Base-by-base conservation (phyloP, 2,113 vertebrate genomes). In the Corythaixoides concolor region DNA sequence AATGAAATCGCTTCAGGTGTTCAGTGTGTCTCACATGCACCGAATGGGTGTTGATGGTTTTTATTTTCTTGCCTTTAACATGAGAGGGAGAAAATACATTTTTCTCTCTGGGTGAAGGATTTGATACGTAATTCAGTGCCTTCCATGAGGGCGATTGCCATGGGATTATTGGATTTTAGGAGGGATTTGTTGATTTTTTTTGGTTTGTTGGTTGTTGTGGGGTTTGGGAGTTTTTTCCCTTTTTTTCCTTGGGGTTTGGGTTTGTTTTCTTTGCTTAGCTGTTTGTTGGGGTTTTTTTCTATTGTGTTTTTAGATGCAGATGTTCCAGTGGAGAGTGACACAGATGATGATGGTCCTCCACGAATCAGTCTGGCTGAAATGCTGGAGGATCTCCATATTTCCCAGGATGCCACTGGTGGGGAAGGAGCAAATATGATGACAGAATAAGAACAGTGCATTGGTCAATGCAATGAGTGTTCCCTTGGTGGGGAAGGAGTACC, bases 341-440 rank as follows among this genome's bases (percentile, higher is more conserved):
- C 98, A 0, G 99, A 99, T 74, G 99, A 99, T 45, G 99, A 99
- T 24, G 99, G 98, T 30, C 98, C 99, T 11, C 99, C 99, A 15
- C 87, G 98, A 41, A 98, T 99, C 96, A 99, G 99, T 62, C 97
- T 99, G 97, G 96, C 98, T 52, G 99, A 99, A 95, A 99, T 99
- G 99, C 95, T 99, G 89, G 99, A 99, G 87, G 99, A 99, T 96
- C 98, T 99, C 70, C 99, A 98, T 50, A 98, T 99, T 95, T 98
- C 99, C 8, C 68, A 97, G 7, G 99, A 99, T 27, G 99, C 99
- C 74, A 99, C 99, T 8, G 99, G 99, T 63, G 99, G 96, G 90
- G 99, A 99, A 60, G 99, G 99, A 45, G 98, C 99, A 8, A 98
- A 98, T 75, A 99, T 99, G 99, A 98, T 99, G 98, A 98, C 97